These are phyloP conservation scores for Drosophila asahinai DNA, from an alignment of 1,140 invertebrate genomes.

Conservation along the genomic window DNA sequence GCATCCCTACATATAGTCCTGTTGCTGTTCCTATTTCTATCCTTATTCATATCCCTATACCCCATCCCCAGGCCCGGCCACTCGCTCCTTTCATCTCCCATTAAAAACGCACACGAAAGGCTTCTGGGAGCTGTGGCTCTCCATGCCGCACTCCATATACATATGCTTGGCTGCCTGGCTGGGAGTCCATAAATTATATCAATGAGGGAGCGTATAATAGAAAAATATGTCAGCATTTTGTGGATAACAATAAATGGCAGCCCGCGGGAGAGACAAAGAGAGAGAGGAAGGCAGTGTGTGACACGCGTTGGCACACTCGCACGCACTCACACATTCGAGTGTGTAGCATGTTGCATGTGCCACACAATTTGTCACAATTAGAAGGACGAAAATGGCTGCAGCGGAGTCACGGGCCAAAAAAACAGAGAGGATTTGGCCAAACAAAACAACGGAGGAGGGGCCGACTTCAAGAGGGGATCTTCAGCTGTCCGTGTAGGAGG, in stretches of 20 bases:
- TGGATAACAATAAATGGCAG: constrained; percentile 66
- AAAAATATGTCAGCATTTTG: constrained; percentile 69
- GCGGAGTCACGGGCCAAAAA: constrained; percentile 50
- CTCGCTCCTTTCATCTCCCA: constrained; percentile 28
- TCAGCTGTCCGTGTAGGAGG: constrained; percentile 25
- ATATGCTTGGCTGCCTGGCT: constrained; percentile 41
- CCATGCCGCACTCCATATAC: neutral
- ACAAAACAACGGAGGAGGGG: constrained; percentile 17
- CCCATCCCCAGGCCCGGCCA: neutral
- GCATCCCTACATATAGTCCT: constrained; percentile 8
- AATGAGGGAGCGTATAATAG: constrained; percentile 52
- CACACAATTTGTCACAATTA: constrained; percentile 75
- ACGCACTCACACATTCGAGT: constrained; percentile 4
- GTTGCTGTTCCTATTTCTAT: constrained; percentile 15
- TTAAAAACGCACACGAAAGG: constrained; percentile 58
- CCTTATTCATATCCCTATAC: constrained; percentile 5
- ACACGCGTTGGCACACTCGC: constrained; percentile 48
- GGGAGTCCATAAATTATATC: constrained; percentile 51
- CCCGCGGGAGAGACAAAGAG: constrained; percentile 13
- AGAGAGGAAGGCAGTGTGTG: constrained; percentile 1
- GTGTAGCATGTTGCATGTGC: constrained; percentile 46
- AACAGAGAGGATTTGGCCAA: constrained; percentile 20
- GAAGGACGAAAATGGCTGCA: constrained; percentile 49
- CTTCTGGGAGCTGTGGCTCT: constrained; percentile 41
- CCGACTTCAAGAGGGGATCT: constrained; percentile 21